Evolutionary conservation across 1,140 invertebrate species (phyloP), one percentile per base, ranked within the genome.

Genomic region (Hyposmocoma kahamanoa): DNA sequence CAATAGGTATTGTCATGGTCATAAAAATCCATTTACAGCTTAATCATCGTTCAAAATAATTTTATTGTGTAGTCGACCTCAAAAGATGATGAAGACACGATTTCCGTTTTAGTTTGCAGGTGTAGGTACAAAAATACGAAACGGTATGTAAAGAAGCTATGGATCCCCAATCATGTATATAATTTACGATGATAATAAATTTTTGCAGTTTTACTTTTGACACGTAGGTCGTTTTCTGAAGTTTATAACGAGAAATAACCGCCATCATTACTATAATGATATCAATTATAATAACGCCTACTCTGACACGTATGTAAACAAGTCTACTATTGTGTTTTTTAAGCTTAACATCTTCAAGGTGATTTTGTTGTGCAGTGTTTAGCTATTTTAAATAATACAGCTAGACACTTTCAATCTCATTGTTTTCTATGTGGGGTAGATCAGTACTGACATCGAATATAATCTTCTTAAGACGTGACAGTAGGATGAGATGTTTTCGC

Each of bases 381-480:
- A 26, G 5, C 11, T 26, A 6, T 26, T 11, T 26, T 26, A 26
- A 26, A 26, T 6, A 26, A 26, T 26, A 11, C 24, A 11, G 5
- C 5, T 26, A 26, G 5, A 26, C 24, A 39, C 50, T 54, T 46
- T 28, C 49, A 55, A 55, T 54, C 36, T 51, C 56, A 57, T 64
- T 67, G 61, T 65, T 67, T 62, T 53, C 46, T 34, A 56, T 49
- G 57, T 59, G 56, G 50, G 60, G 53, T 60, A 70, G 60, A 62
- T 62, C 56, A 67, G 64, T 47, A 38, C 42, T 41, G 51, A 52
- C n/a, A n/a, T n/a, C 30, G 36, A 42, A 59, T 53, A 58, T 72
- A 70, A 70, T 67, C 63, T 56, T 51, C 67, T 67, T 61, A 59
- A 42, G 34, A 63, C 66, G 69, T 72, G 69, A 69, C 69, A 56